Percentiles rank a stretch among this genome's conserved stretches.
These are phyloP conservation scores for Xanthia icteritia DNA, from an alignment of 2,888 invertebrate species.

Conservation along the genomic window DNA sequence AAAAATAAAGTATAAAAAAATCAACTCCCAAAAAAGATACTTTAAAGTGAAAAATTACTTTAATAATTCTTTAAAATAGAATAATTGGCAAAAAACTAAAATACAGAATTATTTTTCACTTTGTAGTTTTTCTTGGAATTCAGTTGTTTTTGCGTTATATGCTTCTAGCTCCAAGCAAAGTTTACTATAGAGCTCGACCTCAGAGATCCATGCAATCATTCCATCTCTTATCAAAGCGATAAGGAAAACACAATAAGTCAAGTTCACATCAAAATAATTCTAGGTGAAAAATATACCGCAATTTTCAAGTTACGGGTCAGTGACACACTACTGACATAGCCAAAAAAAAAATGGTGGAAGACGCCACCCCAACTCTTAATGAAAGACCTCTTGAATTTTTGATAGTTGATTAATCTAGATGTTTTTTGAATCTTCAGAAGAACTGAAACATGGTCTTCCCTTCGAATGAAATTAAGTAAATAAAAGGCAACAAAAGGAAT, in stretches of 20 bases:
- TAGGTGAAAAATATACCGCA: neutral
- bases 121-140: no score
- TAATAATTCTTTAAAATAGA: no score
- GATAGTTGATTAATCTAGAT: neutral
- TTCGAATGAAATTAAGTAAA: neutral
- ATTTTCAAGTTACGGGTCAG: neutral
- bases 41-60: no score
- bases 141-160: no score
- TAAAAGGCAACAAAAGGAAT: neutral
- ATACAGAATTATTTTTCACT: no score
- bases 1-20: no score
- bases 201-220: neutral
- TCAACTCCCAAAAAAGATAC: no score
- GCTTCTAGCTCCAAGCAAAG: neutral
- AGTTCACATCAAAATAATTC: neutral
- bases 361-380: neutral
- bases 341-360: neutral
- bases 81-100: no score
- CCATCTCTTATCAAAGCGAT: neutral
- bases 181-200: neutral
- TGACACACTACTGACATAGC: neutral
- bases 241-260: neutral
- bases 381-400: neutral
- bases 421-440: constrained; percentile 28
- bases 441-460: neutral